Evolutionary conservation across 2,113 vertebrate species (phyloP).

Genomic region (Nibea coibor): DNA sequence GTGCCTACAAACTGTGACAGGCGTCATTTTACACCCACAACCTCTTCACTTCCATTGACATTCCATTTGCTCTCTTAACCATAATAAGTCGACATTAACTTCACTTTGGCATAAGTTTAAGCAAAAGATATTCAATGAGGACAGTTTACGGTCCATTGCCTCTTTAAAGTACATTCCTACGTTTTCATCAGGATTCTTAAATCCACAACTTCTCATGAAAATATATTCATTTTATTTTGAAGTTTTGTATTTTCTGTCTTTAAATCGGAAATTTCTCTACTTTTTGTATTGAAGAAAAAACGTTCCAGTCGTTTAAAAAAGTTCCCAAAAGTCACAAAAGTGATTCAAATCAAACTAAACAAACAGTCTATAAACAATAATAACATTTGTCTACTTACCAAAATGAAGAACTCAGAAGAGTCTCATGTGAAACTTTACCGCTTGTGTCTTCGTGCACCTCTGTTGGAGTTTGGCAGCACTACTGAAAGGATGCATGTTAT

Average conservation of each 20-base stretch:
- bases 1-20: background rate
- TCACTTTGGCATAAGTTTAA: background rate
- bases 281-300: background rate
- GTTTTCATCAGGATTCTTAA: background rate
- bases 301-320: background rate
- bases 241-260: background rate
- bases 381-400: slow-evolving; percentile 63
- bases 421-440: slow-evolving; percentile 19
- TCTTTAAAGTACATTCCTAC: background rate
- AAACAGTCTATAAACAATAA: background rate
- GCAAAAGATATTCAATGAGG: background rate
- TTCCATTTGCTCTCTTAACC: background rate
- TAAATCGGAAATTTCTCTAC: background rate
- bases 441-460: slow-evolving; percentile 9
- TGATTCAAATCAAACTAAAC: background rate
- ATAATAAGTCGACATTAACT: no score
- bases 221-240: background rate
- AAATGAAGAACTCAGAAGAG: background rate
- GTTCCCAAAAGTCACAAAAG: background rate
- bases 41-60: background rate
- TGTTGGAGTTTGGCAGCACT: slow-evolving; percentile 51
- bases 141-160: background rate
- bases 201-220: background rate
- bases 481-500: slow-evolving; percentile 20
- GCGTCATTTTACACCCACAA: background rate